phyloP scores from a whole-genome alignment of 2,113 vertebrate genomes.

The Pitta sordida region DNA sequence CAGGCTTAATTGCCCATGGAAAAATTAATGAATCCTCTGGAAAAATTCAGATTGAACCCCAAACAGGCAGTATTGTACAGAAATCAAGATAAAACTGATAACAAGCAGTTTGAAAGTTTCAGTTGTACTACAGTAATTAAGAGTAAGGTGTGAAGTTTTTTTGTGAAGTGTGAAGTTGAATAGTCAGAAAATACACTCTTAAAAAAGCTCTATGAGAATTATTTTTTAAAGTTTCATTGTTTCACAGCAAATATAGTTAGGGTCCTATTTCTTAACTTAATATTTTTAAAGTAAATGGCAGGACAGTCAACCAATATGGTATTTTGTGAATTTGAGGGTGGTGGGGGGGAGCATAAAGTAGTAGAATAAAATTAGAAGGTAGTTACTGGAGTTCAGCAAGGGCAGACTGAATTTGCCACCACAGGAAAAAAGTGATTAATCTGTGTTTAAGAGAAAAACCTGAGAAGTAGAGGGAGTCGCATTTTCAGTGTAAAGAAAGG shows the following conservation, averaged over 20 bases:
- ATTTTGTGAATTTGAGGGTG: not conserved
- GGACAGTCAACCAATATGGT: fast-evolving
- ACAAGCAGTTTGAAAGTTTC: not conserved
- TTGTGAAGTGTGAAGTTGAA: not conserved
- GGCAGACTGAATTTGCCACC: not conserved
- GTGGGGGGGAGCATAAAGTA: not conserved
- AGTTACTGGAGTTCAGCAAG: not conserved
- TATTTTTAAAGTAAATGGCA: not conserved
- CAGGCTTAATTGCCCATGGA: not conserved
- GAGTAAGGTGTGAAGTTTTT: not conserved
- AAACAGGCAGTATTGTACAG: not conserved
- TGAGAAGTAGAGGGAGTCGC: not conserved
- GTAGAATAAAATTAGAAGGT: not conserved
- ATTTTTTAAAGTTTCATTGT: not conserved
- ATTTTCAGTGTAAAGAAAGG: not conserved
- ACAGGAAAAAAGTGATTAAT: slow-evolving; percentile 4
- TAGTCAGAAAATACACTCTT: not conserved
- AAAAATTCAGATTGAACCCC: not conserved
- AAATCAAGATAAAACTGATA: not conserved
- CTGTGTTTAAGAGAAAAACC: not conserved
- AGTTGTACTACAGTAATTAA: not conserved
- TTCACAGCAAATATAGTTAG: not conserved
- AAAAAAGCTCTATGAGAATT: fast-evolving
- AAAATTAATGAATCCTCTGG: not conserved
- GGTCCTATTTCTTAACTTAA: not conserved